These are phyloP conservation scores for Acrocephalus scirpaceus DNA, from an alignment of 2,797 vertebrate species.

Conservation along the genomic window DNA sequence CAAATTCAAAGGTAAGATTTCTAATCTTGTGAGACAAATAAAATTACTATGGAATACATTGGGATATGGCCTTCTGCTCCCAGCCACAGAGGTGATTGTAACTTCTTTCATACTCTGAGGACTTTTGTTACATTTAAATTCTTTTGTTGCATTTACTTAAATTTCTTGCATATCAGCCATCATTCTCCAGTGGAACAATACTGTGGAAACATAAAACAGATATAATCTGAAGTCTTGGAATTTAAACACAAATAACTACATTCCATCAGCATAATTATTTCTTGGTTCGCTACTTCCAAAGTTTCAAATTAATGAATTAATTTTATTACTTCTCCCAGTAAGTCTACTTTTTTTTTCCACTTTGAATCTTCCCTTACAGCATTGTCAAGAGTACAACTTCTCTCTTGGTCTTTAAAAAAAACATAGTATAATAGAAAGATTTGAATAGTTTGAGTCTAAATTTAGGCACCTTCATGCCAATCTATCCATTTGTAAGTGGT, in stretches of 20 bases:
- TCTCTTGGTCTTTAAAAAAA: neutral
- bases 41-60: neutral
- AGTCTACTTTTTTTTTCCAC: neutral
- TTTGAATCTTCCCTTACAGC: neutral
- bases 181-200: neutral
- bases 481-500: neutral
- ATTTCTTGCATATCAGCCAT: neutral
- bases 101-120: neutral
- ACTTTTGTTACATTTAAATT: neutral
- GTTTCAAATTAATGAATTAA: neutral
- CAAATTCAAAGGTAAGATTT: neutral
- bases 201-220: neutral
- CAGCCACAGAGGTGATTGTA: neutral
- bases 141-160: neutral
- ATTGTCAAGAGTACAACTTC: neutral
- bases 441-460: neutral
- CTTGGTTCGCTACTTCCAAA: neutral
- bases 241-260: neutral
- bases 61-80: neutral
- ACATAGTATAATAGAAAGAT: neutral
- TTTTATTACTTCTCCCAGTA: neutral
- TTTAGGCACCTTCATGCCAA: neutral
- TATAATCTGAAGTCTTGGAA: neutral
- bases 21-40: neutral
- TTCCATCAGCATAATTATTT: neutral